phyloP scores from a whole-genome alignment of 2,888 invertebrate species.

The Xylocampa areola region DNA sequence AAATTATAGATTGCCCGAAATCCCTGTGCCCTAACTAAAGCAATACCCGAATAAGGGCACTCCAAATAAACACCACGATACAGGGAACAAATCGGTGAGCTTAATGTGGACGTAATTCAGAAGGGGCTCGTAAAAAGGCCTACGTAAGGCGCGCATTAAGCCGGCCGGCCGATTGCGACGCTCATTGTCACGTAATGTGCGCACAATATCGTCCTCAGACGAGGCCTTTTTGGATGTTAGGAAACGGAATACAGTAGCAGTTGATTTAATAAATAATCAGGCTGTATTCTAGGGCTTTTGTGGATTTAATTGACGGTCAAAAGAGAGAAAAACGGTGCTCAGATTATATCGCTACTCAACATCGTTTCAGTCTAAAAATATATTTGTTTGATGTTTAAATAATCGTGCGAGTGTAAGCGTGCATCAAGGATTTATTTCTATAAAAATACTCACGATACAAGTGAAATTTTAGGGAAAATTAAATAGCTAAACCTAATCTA shows the following conservation, averaged over 20 bases:
- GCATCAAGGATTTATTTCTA: too few relatives aligned
- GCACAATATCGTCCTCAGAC: conserved; percentile 43
- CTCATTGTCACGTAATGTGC: conserved; percentile 59
- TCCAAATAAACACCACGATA: conserved; percentile 7
- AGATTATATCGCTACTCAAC: too few relatives aligned
- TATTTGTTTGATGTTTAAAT: too few relatives aligned
- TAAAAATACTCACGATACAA: too few relatives aligned
- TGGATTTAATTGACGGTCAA: too few relatives aligned
- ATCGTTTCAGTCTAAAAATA: too few relatives aligned
- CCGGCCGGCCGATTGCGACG: conserved; percentile 40
- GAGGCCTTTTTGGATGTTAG: conserved; percentile 17
- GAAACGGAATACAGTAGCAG: conserved; percentile 3
- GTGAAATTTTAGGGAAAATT: too few relatives aligned
- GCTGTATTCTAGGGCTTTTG: neutral
- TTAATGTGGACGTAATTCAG: conserved; percentile 53
- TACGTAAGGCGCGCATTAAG: conserved; percentile 48
- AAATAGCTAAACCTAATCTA: too few relatives aligned
- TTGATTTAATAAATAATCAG: conserved; percentile 21
- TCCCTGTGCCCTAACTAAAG: too few relatives aligned
- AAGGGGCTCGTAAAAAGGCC: conserved; percentile 49
- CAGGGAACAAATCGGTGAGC: conserved; percentile 53
- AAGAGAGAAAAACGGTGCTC: too few relatives aligned
- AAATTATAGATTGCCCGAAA: too few relatives aligned
- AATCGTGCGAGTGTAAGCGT: too few relatives aligned
- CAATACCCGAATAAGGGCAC: conserved; percentile 4